Evolutionary conservation across 2,888 invertebrate species (phyloP).

Genomic region (Pecten maximus): DNA sequence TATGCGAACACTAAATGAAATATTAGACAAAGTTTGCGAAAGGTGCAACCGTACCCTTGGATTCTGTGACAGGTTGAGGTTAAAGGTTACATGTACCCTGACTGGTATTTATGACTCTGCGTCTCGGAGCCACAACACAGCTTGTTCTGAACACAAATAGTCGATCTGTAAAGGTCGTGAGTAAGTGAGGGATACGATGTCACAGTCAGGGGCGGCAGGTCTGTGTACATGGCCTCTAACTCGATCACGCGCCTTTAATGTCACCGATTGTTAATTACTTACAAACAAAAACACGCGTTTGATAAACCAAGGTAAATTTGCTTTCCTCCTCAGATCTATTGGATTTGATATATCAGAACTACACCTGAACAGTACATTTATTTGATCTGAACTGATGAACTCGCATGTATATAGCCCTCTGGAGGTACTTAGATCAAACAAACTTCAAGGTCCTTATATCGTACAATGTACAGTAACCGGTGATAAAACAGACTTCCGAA

Average conservation of each 20-base stretch:
- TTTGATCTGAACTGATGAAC: too few species aligned
- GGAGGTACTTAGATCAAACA: too few species aligned
- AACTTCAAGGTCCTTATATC: too few species aligned
- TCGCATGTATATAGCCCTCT: too few species aligned
- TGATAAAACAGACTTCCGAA: too few species aligned
- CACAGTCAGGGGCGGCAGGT: background rate
- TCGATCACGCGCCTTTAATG: conserved; percentile 20
- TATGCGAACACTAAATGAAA: background rate
- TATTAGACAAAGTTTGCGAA: conserved; percentile 26
- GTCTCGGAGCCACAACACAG: background rate
- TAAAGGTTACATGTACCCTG: conserved; percentile 1
- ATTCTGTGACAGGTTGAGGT: background rate
- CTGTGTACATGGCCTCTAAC: background rate
- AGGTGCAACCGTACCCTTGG: conserved; percentile 25
- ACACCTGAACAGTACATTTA: background rate
- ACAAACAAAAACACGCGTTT: background rate
- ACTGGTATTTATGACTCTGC: background rate
- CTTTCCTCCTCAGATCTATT: background rate
- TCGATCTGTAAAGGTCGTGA: background rate
- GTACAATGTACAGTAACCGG: too few species aligned
- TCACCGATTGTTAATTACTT: background rate
- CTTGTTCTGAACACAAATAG: background rate
- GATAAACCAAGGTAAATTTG: background rate
- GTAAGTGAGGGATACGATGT: conserved; percentile 29
- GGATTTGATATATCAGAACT: background rate